Evolutionary conservation across 2,113 vertebrate species (phyloP), one percentile per base, ranked within the genome.

Genomic region (Zingel zingel): DNA sequence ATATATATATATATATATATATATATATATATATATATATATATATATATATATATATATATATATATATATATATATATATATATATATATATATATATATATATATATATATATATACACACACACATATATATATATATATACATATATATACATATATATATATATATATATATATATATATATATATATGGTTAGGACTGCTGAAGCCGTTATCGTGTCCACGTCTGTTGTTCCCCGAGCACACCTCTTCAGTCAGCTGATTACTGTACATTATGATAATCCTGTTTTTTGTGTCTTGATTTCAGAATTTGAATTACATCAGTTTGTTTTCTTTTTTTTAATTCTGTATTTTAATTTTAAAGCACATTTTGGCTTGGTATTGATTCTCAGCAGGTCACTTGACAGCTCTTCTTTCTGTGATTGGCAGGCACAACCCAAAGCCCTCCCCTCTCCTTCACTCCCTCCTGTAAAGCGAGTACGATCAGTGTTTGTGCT

Each of bases 401-500:
- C 64, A 62, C 30, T 71, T 70, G 6, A 57, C 50, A 53, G 58
- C 61, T 64, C 63, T 51, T 50, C 39, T 77, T 75, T 66, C 62
- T n/a, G 62, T 43, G 58, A 86, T 65, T 77, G 39, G 79, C 66
- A 82, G 77, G 72, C 67, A 27, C 72, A 64, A 81, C 71, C 71
- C 68, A 61, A 59, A n/a, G 25, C 79, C 82, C 79, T 69, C 69
- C 74, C 27, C 53, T 36, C 62, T 74, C 33, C 50, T 56, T 71
- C 59, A 72, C 58, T 82, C 88, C 64, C 50, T 72, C 82, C 64
- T 73, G 77, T 62, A 84, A 64, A 87, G 78, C 36, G 54, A 83
- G 53, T 36, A 47, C 6, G 72, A 74, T 85, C 56, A 48, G 50
- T 90, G 90, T 91, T 87, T 86, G 88, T 33, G 50, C 51, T 87